A percentile compares a stretch with the other conserved stretches of the same genome.
These are phyloP conservation scores for Garra rufa DNA, from an alignment of 2,113 vertebrate species.

Conservation along the genomic window DNA sequence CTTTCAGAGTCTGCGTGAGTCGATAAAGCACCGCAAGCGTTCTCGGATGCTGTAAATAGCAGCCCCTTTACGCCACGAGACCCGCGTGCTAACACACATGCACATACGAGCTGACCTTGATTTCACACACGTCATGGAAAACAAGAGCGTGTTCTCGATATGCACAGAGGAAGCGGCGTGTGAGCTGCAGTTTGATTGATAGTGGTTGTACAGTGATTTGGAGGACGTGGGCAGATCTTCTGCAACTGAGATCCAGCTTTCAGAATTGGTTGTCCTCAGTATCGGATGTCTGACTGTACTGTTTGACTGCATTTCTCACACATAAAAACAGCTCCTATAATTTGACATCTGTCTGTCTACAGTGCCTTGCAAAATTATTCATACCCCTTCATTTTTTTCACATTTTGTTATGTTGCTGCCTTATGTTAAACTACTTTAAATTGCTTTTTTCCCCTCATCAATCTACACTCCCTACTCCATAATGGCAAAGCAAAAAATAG, in stretches of 20 bases:
- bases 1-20: not conserved
- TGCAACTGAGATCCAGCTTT: not conserved
- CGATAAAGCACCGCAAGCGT: not conserved
- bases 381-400: no score
- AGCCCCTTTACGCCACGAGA: not conserved
- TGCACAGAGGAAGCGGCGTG: not conserved
- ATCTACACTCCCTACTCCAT: no score
- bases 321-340: no score
- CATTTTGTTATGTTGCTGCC: no score
- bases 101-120: not conserved
- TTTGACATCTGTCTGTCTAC: no score
- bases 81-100: not conserved
- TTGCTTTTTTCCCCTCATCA: no score
- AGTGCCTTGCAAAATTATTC: no score
- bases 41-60: not conserved
- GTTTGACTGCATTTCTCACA: not conserved
- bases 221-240: not conserved
- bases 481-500: no score
- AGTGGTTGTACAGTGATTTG: conserved; percentile 16
- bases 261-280: not conserved
- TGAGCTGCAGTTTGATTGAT: not conserved
- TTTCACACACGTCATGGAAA: conserved; percentile 13
- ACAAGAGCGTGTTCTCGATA: not conserved
- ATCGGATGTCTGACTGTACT: not conserved
- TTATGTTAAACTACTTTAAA: no score